A percentile compares a stretch with the other conserved stretches of the same genome.
Conservation (phyloP, 2,113 vertebrate species). For the Lagopus muta region DNA sequence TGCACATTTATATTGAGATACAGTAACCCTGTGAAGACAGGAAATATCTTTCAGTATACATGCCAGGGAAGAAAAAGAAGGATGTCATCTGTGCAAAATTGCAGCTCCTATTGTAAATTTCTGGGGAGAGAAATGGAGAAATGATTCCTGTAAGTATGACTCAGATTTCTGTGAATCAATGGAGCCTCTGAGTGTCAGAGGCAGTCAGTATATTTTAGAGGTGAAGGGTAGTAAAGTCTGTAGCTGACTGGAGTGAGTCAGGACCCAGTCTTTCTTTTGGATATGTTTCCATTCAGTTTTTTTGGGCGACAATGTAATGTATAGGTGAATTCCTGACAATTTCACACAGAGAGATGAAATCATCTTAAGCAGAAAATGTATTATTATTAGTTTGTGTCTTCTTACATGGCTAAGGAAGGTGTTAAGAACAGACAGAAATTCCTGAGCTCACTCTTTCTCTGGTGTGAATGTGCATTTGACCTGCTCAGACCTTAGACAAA, state of each 20-base stretch:
- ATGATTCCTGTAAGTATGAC: slow-evolving; percentile 50
- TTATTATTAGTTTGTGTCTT: not conserved
- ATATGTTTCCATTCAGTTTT: not conserved
- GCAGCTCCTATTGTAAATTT: not conserved
- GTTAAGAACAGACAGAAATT: not conserved
- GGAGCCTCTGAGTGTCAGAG: not conserved
- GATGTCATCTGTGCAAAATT: not conserved
- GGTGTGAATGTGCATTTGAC: not conserved
- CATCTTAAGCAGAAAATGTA: not conserved
- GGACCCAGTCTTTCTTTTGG: not conserved
- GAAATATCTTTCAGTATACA: not conserved
- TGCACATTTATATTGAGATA: not conserved
- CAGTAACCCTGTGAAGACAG: not conserved
- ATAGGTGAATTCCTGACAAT: not conserved
- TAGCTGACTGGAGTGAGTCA: not conserved
- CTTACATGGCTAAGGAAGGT: not conserved
- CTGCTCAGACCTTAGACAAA: not conserved
- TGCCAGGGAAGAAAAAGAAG: not conserved
- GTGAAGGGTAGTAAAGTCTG: not conserved
- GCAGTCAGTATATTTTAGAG: not conserved
- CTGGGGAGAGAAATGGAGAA: not conserved
- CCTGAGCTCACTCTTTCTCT: not conserved
- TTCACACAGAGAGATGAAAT: not conserved
- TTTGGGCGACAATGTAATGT: not conserved
- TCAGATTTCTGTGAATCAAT: slow-evolving; percentile 47